Evolutionary conservation across 2,888 invertebrate species (phyloP), one percentile per base, ranked within the genome.

Genomic region (Agrilus mali): DNA sequence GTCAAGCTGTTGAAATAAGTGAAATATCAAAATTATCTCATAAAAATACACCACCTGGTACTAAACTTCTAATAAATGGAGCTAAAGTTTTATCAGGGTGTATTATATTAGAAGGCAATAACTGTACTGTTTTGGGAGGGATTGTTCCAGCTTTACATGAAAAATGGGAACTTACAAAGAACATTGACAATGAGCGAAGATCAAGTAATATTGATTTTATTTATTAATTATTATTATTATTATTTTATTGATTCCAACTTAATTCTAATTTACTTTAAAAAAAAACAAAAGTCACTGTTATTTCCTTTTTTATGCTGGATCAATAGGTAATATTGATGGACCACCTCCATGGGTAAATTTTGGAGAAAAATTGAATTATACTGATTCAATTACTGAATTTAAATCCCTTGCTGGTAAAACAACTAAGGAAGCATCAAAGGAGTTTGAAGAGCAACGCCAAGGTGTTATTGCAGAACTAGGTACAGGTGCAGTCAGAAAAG

Each of bases 281-380:
- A 7, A 20, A 20, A 1, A 7, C 20, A 20, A 6, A 5, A 6
- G 20, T 1, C 20, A 20, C 20, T 20, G 4, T 20, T 6, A 5
- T 27, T 27, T 27, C 7, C 8, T 10, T 27, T 27, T 27, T 27
- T 10, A 10, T n/a, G n/a, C n/a, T n/a, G n/a, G 10, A 10, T 27
- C 2, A 27, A 27, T 74, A 42, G 74, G 74, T 7, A 76, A 74
- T 43, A 81, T 84, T 53, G 86, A 85, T 48, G 87, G 86, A 1
- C 89, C 92, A 2, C 92, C 88, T 35, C 82, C 86, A 33, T 94
- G 93, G 89, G 88, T 92, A 54, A 83, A 90, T 32, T 93, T 94
- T 69, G 93, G 93, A 0, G 80, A 84, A 56, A 80, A 78, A 57
- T 73, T 87, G 42, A 70, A 80, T 53, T 72, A 74, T 41, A 64